These are phyloP conservation scores for Bucco capensis DNA, from an alignment of 2,113 vertebrate genomes.

Conservation along the genomic window DNA sequence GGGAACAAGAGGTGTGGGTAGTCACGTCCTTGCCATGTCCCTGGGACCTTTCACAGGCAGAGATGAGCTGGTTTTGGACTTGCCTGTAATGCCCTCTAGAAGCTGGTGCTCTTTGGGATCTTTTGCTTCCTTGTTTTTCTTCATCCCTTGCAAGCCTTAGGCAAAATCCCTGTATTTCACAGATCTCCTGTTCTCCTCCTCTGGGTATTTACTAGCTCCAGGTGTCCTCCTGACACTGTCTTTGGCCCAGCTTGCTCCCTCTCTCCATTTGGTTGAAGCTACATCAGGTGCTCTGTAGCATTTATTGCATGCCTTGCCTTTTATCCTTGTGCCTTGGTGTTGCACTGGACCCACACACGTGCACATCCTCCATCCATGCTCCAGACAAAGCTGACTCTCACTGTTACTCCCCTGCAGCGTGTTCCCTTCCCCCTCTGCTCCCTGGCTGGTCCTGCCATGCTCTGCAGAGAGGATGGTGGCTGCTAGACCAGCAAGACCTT, in stretches of 20 bases:
- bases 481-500: not conserved
- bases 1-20: accelerated
- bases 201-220: not conserved
- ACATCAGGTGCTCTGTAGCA: not conserved
- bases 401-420: not conserved
- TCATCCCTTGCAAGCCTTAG: not conserved
- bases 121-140: not conserved
- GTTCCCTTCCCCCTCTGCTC: not conserved
- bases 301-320: not conserved
- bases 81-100: not conserved
- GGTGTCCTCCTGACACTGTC: not conserved
- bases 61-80: not conserved
- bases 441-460: not conserved
- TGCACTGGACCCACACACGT: not conserved
- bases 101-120: not conserved
- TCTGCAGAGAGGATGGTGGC: not conserved
- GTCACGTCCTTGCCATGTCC: not conserved
- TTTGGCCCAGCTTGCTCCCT: not conserved
- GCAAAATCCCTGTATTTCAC: not conserved
- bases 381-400: not conserved
- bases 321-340: not conserved
- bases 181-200: not conserved
- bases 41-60: not conserved
- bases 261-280: not conserved
- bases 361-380: not conserved